Evolutionary conservation across 2,888 invertebrate genomes (phyloP), one percentile per base, ranked within the genome.

Genomic region (Nomada fucata): DNA sequence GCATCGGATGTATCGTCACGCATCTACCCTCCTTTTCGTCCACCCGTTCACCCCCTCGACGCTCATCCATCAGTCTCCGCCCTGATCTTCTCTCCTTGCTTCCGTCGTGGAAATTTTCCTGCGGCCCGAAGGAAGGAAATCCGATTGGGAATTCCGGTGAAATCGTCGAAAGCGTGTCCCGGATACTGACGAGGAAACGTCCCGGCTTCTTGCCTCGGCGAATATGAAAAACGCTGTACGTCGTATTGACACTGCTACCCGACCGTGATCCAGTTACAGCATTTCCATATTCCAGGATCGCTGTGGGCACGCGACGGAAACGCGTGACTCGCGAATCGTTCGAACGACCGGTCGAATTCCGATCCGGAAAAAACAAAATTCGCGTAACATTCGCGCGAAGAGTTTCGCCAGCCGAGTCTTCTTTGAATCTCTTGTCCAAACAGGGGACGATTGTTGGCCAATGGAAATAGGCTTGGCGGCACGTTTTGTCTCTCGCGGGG

Each of bases 131-230:
- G 81, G 78, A 85, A 88, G 89, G 89, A 90, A 92, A 91, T 91
- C 92, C 91, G 91, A 92, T 93, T 91, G 90, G 88, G 82, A 91
- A 93, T 93, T 92, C 92, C 84, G 82, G 86, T 87, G 90, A 86
- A 89, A 90, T 88, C 86, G 90, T 88, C 87, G 88, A 83, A 88
- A 87, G 89, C 93, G 92, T 93, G 93, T 91, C 88, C 88, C 74
- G 92, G 89, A 87, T 92, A 90, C 91, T 85, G 88, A 92, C 86
- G 88, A 85, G 83, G 77, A 72, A 68, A 60, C 52, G 23, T 23
- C 23, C 23, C 18, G 68, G 60, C 61, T 59, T 64, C 72, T 70
- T 55, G 74, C 69, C 52, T 55, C 67, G 52, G 69, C 84, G 87
- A 88, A 89, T 90, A 91, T 90, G 89, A 88, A 91, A 91, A 91